Conservation (phyloP, 1,140 invertebrate genomes). For the Microplitis demolitor region DNA sequence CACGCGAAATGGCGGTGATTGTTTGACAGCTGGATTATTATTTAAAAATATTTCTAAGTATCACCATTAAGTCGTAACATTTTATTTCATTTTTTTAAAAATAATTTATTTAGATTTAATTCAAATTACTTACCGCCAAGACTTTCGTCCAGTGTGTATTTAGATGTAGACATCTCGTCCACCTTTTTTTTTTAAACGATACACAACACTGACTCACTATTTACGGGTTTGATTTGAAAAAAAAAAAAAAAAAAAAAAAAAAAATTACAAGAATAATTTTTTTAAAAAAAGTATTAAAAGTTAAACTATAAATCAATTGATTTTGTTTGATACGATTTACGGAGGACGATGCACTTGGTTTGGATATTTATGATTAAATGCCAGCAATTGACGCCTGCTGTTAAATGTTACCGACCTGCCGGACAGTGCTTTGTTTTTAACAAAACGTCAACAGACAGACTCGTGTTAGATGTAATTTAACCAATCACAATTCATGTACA, state of each 20-base stretch:
- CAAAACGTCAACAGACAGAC: slow-evolving; percentile 44
- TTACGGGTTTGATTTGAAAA: neutral
- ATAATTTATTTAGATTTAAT: too few species aligned
- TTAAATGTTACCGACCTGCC: slow-evolving; percentile 41
- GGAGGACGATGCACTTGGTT: slow-evolving; percentile 33
- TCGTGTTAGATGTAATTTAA: slow-evolving; percentile 32
- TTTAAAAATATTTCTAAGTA: too few species aligned
- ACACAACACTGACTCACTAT: neutral
- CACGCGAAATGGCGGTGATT: slow-evolving; percentile 49
- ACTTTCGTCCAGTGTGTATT: slow-evolving; percentile 54
- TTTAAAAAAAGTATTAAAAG: too few species aligned
- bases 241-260: slow-evolving; percentile 3
- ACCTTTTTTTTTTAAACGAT: neutral
- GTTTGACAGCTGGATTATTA: slow-evolving; percentile 38
- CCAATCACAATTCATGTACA: slow-evolving; percentile 35
- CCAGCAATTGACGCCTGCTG: slow-evolving; percentile 16
- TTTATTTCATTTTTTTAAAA: neutral
- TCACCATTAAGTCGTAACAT: neutral
- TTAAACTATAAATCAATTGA: too few species aligned
- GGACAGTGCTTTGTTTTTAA: slow-evolving; percentile 53
- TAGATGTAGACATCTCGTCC: slow-evolving; percentile 50
- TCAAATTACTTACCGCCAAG: slow-evolving; percentile 53
- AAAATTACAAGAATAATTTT: neutral
- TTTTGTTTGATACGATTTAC: neutral
- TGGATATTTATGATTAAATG: slow-evolving; percentile 44